These are phyloP conservation scores for Drosophila maculinotata DNA, from an alignment of 2,888 invertebrate genomes.

Conservation along the genomic window DNA sequence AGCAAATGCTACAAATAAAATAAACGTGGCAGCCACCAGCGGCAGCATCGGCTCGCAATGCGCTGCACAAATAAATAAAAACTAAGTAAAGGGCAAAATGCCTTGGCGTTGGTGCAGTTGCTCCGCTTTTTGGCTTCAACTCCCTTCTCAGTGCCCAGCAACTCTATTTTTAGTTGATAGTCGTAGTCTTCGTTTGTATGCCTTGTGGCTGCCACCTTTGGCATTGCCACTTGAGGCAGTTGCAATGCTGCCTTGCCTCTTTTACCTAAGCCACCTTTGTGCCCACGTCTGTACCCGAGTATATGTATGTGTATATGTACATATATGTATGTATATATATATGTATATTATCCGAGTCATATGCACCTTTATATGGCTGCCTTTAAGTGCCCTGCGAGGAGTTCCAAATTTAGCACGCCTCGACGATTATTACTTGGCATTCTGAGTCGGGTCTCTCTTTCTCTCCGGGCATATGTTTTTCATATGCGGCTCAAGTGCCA, in stretches of 20 bases:
- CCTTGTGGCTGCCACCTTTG: slow-evolving; percentile 67
- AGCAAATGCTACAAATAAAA: slow-evolving; percentile 80
- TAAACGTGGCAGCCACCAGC: slow-evolving; percentile 63
- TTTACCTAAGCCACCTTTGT: slow-evolving; percentile 64
- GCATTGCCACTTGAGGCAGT: slow-evolving; percentile 65
- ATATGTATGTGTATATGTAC: not conserved
- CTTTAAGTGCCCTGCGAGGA: slow-evolving; percentile 48
- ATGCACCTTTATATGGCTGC: slow-evolving; percentile 22
- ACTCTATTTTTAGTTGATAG: slow-evolving; percentile 61
- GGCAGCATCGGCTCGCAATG: slow-evolving; percentile 28
- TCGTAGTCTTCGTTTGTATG: slow-evolving; percentile 1
- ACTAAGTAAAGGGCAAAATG: slow-evolving; percentile 69
- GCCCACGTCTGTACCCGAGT: slow-evolving; percentile 9
- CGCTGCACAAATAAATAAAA: slow-evolving; percentile 74
- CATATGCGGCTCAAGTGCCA: slow-evolving; percentile 74
- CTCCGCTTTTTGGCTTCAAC: slow-evolving; percentile 39
- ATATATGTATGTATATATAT: not conserved
- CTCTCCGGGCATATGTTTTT: slow-evolving; percentile 58
- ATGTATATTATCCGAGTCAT: slow-evolving; percentile 3
- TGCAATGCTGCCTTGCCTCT: slow-evolving; percentile 8
- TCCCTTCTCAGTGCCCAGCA: slow-evolving; percentile 30
- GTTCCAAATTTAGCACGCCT: slow-evolving; percentile 72
- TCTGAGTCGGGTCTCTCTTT: slow-evolving; percentile 39
- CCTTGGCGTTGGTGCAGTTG: slow-evolving; percentile 39
- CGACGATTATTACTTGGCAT: slow-evolving; percentile 64